Evolutionary conservation across 2,113 vertebrate species (phyloP).

Genomic region (Eupsittula cactorum): DNA sequence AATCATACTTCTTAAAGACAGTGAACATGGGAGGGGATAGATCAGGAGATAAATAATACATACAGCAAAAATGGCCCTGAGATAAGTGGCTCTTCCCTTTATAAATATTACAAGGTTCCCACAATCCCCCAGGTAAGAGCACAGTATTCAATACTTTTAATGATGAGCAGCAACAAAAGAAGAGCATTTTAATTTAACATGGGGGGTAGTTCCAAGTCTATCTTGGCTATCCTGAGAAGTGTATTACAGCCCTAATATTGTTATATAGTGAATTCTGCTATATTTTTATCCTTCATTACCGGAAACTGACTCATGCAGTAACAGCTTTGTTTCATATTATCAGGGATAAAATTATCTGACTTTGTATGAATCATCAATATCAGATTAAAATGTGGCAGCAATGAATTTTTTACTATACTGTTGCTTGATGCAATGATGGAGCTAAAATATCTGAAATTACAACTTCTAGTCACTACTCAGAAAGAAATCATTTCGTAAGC

Average conservation of each 20-base stretch:
- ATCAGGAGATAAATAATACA: conserved; percentile 81
- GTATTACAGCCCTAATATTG: background rate
- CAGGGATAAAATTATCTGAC: background rate
- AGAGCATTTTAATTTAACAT: conserved; percentile 72
- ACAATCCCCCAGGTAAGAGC: conserved; percentile 73
- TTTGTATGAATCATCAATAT: conserved; percentile 33
- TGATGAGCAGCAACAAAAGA: conserved; percentile 69
- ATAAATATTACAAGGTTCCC: conserved; percentile 80
- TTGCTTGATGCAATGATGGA: background rate
- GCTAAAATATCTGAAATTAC: background rate
- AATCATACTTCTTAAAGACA: conserved; percentile 77
- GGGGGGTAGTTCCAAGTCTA: conserved; percentile 13
- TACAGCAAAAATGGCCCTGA: conserved; percentile 75
- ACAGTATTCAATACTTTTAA: conserved; percentile 71
- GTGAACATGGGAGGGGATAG: conserved; percentile 70
- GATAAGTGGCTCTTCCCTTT: conserved; percentile 75
- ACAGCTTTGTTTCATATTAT: conserved; percentile 4
- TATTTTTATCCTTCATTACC: conserved; percentile 42
- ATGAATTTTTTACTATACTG: background rate
- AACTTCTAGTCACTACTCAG: background rate
- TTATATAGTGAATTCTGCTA: background rate
- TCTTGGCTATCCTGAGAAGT: background rate
- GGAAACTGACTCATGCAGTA: conserved; percentile 20
- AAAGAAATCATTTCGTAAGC: background rate
- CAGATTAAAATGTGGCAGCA: background rate